A percentile compares a stretch with the other conserved stretches of the same genome.
Evolutionary conservation across 2,113 vertebrate species (phyloP).

Genomic region (Gallinago media): DNA sequence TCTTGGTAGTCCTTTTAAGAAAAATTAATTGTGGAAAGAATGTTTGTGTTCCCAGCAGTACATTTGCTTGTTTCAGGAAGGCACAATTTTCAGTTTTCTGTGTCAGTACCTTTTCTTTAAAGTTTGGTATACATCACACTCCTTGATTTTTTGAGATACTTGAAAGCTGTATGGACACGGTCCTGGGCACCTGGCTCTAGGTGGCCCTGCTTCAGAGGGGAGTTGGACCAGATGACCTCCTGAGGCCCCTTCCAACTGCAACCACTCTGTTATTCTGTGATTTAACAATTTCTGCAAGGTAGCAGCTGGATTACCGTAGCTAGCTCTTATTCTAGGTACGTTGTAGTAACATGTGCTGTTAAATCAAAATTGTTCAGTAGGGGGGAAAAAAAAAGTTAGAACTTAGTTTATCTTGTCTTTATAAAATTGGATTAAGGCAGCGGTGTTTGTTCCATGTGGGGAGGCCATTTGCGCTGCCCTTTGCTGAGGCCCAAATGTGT

Average conservation of each 20-base stretch:
- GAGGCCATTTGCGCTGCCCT: background rate
- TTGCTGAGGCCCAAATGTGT: background rate
- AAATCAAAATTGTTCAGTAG: background rate
- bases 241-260: background rate
- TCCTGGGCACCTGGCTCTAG: background rate
- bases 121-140: background rate
- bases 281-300: background rate
- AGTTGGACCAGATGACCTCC: background rate
- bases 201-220: background rate
- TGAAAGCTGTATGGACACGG: background rate
- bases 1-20: background rate
- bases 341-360: background rate
- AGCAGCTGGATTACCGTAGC: background rate
- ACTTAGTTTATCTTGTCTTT: background rate
- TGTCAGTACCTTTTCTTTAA: background rate
- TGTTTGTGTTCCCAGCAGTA: background rate
- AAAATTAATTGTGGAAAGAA: background rate
- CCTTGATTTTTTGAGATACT: background rate
- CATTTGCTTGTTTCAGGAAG: background rate
- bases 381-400: background rate
- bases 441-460: background rate
- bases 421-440: background rate
- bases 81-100: background rate
- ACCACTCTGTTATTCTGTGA: background rate
- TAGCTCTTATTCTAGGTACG: background rate